Conservation (phyloP, 2,888 invertebrate genomes). For the Hydropsyche betteni region DNA sequence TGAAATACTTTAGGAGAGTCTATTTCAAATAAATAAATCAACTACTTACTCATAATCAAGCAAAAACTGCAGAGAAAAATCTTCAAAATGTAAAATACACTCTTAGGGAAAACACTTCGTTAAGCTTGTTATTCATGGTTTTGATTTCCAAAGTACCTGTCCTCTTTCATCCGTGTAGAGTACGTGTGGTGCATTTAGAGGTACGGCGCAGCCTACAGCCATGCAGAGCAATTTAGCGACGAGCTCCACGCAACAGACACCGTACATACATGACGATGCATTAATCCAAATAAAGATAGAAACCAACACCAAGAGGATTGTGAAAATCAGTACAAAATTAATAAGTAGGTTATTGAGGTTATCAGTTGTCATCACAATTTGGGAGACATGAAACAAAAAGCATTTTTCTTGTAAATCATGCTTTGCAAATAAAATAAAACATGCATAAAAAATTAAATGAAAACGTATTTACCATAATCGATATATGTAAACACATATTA, state of each 20-base stretch:
- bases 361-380: slow-evolving; percentile 54
- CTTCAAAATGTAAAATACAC: slow-evolving; percentile 45
- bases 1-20: too few species aligned
- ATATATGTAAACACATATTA: slow-evolving; percentile 34
- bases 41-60: slow-evolving; percentile 51
- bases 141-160: slow-evolving; percentile 77
- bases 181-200: slow-evolving; percentile 92
- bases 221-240: slow-evolving; percentile 33
- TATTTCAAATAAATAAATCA: slow-evolving; percentile 40
- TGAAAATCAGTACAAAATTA: slow-evolving; percentile 41
- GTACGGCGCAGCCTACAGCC: slow-evolving; percentile 68
- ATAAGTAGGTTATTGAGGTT: slow-evolving; percentile 46
- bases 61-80: slow-evolving; percentile 44
- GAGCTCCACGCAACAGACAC: slow-evolving; percentile 35
- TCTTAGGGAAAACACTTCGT: slow-evolving; percentile 44
- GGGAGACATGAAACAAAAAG: slow-evolving; percentile 70
- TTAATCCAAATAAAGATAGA: slow-evolving; percentile 42
- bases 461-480: slow-evolving; percentile 51
- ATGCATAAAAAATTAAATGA: slow-evolving; percentile 58
- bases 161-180: slow-evolving; percentile 95
- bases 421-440: slow-evolving; percentile 39
- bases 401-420: slow-evolving; percentile 53
- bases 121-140: slow-evolving; percentile 45
- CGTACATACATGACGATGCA: slow-evolving; percentile 32
- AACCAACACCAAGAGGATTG: slow-evolving; percentile 46